Conservation (phyloP, 2,797 vertebrate genomes). For the Cossypha niveicapilla region DNA sequence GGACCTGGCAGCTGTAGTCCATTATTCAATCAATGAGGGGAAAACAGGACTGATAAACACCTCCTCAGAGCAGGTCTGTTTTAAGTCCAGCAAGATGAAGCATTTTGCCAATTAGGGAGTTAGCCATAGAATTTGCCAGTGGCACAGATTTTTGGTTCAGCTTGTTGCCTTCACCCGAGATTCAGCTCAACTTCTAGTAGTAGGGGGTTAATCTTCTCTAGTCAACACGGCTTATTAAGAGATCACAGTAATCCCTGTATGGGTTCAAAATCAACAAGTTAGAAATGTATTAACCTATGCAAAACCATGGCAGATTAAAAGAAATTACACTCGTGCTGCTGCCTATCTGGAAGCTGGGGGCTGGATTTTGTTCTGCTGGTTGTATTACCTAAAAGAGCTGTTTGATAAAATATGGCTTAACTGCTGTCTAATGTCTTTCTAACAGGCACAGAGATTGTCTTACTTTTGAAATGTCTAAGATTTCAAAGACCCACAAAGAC, state of each 20-base stretch:
- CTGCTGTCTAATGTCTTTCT: background rate
- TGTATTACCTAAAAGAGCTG: background rate
- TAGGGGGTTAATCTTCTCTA: background rate
- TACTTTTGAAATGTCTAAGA: slow-evolving; percentile 12
- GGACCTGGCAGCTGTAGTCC: rapidly evolving
- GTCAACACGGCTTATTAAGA: background rate
- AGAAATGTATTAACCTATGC: background rate
- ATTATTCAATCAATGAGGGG: background rate
- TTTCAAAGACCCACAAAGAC: slow-evolving; percentile 20
- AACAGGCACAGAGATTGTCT: background rate
- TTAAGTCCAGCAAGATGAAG: background rate
- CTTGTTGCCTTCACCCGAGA: background rate
- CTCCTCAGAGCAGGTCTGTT: background rate
- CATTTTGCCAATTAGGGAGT: background rate
- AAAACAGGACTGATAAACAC: background rate
- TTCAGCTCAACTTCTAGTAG: background rate
- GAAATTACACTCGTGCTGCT: rapidly evolving
- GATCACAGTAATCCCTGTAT: background rate
- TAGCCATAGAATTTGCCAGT: background rate
- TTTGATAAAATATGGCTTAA: background rate
- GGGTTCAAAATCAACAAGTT: background rate
- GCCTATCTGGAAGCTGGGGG: background rate
- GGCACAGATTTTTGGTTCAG: background rate
- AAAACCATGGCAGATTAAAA: background rate
- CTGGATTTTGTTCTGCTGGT: background rate